phyloP scores from a whole-genome alignment of 2,888 invertebrate genomes.

The Timandra comae region DNA sequence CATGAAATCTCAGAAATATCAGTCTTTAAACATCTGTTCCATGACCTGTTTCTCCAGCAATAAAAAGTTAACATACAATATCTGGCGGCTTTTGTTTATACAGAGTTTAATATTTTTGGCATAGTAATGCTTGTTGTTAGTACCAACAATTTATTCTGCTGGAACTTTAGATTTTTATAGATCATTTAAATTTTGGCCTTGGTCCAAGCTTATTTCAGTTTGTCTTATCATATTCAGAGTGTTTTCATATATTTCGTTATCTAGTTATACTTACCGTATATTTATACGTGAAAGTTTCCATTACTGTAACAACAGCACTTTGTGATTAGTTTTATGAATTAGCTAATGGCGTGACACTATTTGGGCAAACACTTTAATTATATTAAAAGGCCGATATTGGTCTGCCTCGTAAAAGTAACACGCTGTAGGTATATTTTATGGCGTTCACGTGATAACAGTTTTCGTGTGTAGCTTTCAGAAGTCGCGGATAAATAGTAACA shows the following conservation, averaged over 20 bases:
- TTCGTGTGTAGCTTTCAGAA: conserved; percentile 47
- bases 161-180: conserved; percentile 64
- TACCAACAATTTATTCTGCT: conserved; percentile 49
- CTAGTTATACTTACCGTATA: conserved; percentile 2
- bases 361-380: conserved; percentile 15
- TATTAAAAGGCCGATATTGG: conserved; percentile 20
- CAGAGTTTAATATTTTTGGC: conserved; percentile 51
- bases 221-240: conserved; percentile 51
- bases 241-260: conserved; percentile 32
- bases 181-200: conserved; percentile 58
- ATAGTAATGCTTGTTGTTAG: conserved; percentile 37
- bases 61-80: conserved; percentile 2
- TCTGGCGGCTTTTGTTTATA: conserved; percentile 41
- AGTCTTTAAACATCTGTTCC: neutral
- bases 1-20: too few species aligned
- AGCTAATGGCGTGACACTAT: conserved; percentile 4
- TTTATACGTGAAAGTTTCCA: neutral
- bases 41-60: conserved; percentile 7
- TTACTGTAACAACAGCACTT: neutral
- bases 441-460: conserved; percentile 52
- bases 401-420: conserved; percentile 37
- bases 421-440: conserved; percentile 52
- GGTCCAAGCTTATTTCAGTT: conserved; percentile 49
- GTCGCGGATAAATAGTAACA: conserved; percentile 38
- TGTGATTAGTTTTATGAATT: conserved; percentile 11